Base-by-base conservation (phyloP, 2,888 invertebrate species). In the Sphecodes monilicornis region DNA sequence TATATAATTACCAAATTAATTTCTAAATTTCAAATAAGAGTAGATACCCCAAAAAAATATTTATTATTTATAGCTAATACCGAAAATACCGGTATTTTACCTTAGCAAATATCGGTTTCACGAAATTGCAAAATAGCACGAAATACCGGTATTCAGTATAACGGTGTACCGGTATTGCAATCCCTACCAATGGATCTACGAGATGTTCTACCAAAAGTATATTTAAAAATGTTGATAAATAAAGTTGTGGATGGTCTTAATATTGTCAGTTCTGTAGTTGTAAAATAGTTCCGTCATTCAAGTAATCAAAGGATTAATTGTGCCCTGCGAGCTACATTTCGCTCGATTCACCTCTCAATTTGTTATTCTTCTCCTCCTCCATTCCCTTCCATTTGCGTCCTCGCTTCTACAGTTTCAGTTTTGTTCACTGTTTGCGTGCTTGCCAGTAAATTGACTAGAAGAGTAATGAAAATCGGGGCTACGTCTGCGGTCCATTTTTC, bases 401-500 rank as follows among this genome's bases (percentile, higher is more conserved):
- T 22, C 18, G 66, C 66, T 66, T 32, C 36, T 66, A 36, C 66
- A 32, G 66, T 66, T 36, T 66, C 36, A 32, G 36, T 66, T 66
- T 36, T 10, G 22, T 66, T 32, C 36, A 10, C 39, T 68, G 39
- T 36, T n/a, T 22, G 36, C 13, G 13, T 36, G 18, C 66, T 11
- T 36, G 36, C 36, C 29, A 18, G 11, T 6, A 66, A 66, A 66
- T 66, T 66, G 43, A 66, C 68, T 13, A 26, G 36, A 22, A 26
- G 36, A 68, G 26, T 68, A 32, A 66, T 75, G 66, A 32, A 66
- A 64, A 75, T n/a, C 3, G 43, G 26, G 22, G 36, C 18, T 68
- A 8, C 46, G 11, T 41, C 26, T 77, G 70, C 22, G 60, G 54
- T 77, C 46, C 46, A 32, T 16, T 50, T 57, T 77, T 41, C 39